Conservation (phyloP, 2,113 vertebrate genomes). For the Xenopus borealis region DNA sequence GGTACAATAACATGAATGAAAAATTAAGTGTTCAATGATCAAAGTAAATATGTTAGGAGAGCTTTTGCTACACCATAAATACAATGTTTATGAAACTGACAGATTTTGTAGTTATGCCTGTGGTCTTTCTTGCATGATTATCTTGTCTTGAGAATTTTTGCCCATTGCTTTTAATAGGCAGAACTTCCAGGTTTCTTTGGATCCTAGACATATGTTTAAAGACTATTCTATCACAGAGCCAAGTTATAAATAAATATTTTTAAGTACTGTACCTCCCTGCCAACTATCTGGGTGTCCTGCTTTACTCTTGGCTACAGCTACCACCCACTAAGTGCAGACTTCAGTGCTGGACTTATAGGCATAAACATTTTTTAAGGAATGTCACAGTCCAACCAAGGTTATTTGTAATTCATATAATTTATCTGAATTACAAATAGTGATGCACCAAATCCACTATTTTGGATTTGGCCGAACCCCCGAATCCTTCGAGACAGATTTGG, state of each 20-base stretch:
- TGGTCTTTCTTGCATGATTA: not conserved
- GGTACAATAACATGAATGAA: no score
- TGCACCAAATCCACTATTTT: no score
- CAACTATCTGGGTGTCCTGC: conserved; percentile 39
- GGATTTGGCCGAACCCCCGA: no score
- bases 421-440: no score
- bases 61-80: not conserved
- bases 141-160: not conserved
- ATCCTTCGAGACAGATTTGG: no score
- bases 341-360: not conserved
- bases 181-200: not conserved
- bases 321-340: conserved; percentile 36
- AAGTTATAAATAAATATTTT: conserved; percentile 36
- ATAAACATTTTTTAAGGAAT: not conserved
- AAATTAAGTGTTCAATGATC: not conserved
- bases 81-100: not conserved
- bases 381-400: not conserved
- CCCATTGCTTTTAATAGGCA: not conserved
- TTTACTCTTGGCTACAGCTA: conserved; percentile 28
- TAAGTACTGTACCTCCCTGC: conserved; percentile 24
- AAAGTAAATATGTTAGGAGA: not conserved
- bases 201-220: conserved; percentile 9
- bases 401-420: not conserved
- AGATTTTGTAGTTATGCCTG: not conserved
- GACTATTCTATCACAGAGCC: conserved; percentile 9